phyloP scores from a whole-genome alignment of 1,140 invertebrate species.

The Maconellicoccus hirsutus region DNA sequence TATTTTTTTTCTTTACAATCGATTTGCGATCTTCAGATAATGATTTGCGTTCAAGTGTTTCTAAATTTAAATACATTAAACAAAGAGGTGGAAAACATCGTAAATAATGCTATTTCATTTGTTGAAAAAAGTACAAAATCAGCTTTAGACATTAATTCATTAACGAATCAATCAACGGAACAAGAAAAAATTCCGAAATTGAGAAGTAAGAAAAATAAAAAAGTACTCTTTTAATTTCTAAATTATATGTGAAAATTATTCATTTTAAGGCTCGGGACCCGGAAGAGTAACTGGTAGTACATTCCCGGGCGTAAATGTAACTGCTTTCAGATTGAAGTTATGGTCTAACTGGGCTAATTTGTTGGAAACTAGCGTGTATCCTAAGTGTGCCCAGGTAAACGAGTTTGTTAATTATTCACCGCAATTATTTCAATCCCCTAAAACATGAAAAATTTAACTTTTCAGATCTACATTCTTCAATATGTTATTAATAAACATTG shows the following conservation, averaged over 20 bases:
- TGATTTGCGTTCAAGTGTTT: slow-evolving; percentile 56
- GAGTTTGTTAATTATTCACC: not conserved
- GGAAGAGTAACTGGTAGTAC: slow-evolving; percentile 54
- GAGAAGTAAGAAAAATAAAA: slow-evolving; percentile 27
- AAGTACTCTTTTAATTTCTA: not conserved
- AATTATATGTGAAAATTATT: not conserved
- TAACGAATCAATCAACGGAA: slow-evolving; percentile 30
- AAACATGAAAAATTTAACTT: slow-evolving; percentile 31
- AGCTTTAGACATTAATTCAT: slow-evolving; percentile 43
- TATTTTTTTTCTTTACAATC: not conserved
- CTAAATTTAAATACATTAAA: slow-evolving; percentile 51
- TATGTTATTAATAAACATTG: not conserved
- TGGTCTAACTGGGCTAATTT: slow-evolving; percentile 60
- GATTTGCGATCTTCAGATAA: slow-evolving; percentile 37
- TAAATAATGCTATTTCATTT: slow-evolving; percentile 41
- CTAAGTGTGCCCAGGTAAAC: slow-evolving; percentile 29
- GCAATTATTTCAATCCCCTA: not conserved
- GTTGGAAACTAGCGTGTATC: slow-evolving; percentile 27
- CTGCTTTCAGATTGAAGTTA: slow-evolving; percentile 56
- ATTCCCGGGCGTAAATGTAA: slow-evolving; percentile 42
- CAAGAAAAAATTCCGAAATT: slow-evolving; percentile 25
- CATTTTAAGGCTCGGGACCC: slow-evolving; percentile 38
- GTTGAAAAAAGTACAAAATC: slow-evolving; percentile 45
- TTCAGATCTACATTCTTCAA: not conserved
- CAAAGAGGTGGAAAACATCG: slow-evolving; percentile 42